Conservation (phyloP, 2,113 vertebrate genomes). For the Callaeas wilsoni region DNA sequence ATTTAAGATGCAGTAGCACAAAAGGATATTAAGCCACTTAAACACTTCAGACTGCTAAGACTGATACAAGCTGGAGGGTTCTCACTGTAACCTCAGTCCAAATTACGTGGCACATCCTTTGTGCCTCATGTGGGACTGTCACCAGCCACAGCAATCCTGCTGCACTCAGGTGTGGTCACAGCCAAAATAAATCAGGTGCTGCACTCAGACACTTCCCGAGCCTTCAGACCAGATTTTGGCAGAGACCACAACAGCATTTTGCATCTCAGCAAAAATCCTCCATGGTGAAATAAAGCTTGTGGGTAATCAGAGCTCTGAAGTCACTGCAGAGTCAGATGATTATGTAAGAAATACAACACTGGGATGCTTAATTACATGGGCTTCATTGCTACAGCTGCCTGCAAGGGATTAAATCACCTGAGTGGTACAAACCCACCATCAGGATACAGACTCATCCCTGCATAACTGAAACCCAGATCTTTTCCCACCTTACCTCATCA, state of each 20-base stretch:
- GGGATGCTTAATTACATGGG: neutral
- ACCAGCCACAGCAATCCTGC: neutral
- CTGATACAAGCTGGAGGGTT: neutral
- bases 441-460: neutral
- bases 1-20: neutral
- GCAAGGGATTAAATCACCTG: neutral
- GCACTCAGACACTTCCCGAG: neutral
- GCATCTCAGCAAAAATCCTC: neutral
- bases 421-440: accelerated
- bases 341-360: neutral
- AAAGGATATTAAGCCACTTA: neutral
- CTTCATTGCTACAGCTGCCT: neutral
- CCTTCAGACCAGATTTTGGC: neutral
- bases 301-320: neutral
- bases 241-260: too few species aligned
- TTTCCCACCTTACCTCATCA: accelerated
- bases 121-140: neutral
- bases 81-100: neutral
- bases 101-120: neutral
- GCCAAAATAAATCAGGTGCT: neutral
- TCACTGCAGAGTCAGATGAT: neutral
- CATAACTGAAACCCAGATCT: accelerated
- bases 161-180: accelerated
- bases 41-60: neutral
- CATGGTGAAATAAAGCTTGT: neutral